These are phyloP conservation scores for Centruroides vittatus DNA, from an alignment of 1,140 invertebrate genomes.

Conservation along the genomic window DNA sequence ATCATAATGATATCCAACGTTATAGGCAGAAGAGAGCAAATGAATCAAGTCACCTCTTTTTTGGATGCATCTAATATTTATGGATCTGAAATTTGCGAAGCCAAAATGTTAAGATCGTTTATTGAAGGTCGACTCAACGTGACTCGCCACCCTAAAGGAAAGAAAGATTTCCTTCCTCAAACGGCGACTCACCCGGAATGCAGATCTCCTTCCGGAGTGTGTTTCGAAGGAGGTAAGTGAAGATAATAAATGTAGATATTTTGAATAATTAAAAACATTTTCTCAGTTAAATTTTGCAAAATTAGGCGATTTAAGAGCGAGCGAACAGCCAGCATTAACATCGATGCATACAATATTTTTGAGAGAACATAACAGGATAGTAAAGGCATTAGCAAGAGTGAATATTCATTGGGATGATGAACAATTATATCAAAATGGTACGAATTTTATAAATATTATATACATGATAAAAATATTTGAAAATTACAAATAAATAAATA, in stretches of 20 bases:
- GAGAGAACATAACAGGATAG: constrained; percentile 79
- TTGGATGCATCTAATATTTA: constrained; percentile 47
- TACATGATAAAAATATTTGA: not conserved
- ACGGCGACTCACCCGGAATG: constrained; percentile 65
- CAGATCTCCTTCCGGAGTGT: constrained; percentile 61
- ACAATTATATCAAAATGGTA: constrained; percentile 34
- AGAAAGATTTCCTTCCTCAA: constrained; percentile 54
- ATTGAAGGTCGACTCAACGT: constrained; percentile 61
- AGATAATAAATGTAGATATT: not conserved
- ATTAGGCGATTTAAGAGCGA: constrained; percentile 43
- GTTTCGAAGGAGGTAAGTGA: constrained; percentile 58
- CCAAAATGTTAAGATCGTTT: constrained; percentile 47
- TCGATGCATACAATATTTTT: constrained; percentile 45
- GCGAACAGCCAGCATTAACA: constrained; percentile 45
- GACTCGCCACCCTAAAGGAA: constrained; percentile 48
- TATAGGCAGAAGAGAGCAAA: constrained; percentile 38
- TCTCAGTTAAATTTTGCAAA: too few species aligned
- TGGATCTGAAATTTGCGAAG: constrained; percentile 60
- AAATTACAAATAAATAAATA: constrained; percentile 18
- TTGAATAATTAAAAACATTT: too few species aligned
- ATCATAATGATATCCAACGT: too few species aligned
- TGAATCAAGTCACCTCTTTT: constrained; percentile 48
- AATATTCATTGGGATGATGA: constrained; percentile 75
- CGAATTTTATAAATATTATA: not conserved
- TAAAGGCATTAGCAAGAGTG: constrained; percentile 48